Evolutionary conservation across 2,113 vertebrate genomes (phyloP).

Genomic region (Clarias gariepinus): DNA sequence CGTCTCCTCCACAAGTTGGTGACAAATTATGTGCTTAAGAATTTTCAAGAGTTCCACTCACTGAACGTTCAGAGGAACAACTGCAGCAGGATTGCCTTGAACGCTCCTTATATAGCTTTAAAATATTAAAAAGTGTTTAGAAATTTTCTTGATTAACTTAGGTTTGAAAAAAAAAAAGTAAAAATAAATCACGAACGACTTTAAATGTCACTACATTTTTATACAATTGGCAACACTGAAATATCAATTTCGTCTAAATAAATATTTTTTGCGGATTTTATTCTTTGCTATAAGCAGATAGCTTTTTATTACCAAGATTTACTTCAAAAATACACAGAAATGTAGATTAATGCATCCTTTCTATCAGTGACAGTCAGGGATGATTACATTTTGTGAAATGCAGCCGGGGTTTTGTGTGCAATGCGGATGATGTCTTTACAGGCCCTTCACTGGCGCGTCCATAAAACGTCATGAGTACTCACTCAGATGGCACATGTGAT

Average conservation of each 20-base stretch:
- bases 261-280: neutral
- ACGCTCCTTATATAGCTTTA: no score
- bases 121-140: neutral
- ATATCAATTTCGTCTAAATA: neutral
- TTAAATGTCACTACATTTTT: neutral
- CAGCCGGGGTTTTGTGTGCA: neutral
- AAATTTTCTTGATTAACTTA: neutral
- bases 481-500: neutral
- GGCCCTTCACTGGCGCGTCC: neutral
- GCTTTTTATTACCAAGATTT: neutral
- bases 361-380: neutral
- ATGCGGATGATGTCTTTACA: neutral
- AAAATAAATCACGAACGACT: neutral
- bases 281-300: neutral
- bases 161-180: neutral
- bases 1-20: no score
- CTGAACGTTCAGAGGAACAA: no score
- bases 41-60: no score
- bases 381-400: neutral
- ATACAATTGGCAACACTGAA: neutral
- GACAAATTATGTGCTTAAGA: no score
- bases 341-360: neutral
- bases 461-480: neutral
- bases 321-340: neutral
- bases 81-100: no score